Base-by-base conservation (phyloP, 2,113 vertebrate genomes). In the Colinus virginianus region DNA sequence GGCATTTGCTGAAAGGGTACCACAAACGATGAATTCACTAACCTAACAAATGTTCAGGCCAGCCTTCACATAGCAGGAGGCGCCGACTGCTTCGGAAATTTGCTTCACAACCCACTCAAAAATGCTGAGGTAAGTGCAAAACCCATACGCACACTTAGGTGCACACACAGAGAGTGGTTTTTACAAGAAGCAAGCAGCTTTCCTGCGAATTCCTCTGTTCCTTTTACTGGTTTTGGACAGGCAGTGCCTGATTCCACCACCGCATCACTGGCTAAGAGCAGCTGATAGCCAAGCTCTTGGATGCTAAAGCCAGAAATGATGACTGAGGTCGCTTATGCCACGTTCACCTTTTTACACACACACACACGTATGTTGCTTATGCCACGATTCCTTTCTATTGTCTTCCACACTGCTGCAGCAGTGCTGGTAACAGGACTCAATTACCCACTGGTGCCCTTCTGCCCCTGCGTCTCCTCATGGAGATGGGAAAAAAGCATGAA, bases 51-150 rank as follows among this genome's bases (percentile, higher is more conserved):
- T 83, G 82, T 77, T 95, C 76, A 69, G 66, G 62, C 22, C 91
- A 89, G 78, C 78, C 76, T 94, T 90, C 69, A 63, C 92, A 70
- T 85, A 94, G 89, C 90, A 89, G 82, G 89, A 92, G 64, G 61
- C 64, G 16, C 68, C 82, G 55, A 40, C n/a, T 76, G 46, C 71
- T 90, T 71, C 11, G 17, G 68, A 92, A 91, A 92, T 78, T 78
- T 77, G 40, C 62, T 82, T 83, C 81, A 78, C 26, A 84, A 43
- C n/a, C 61, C 56, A 80, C 64, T 76, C n/a, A 34, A 78, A 91
- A 95, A 51, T 0, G 40, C 87, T 67, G 81, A 94, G 56, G 32
- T 71, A 94, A 91, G 78, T 70, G 61, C 58, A 78, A 85, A 89
- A 9, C 15, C 78, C 63, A 49, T 25, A 40, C 20, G 9, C 49